These are phyloP conservation scores for Zaprionus inermis DNA, from an alignment of 1,140 invertebrate genomes.

Conservation along the genomic window DNA sequence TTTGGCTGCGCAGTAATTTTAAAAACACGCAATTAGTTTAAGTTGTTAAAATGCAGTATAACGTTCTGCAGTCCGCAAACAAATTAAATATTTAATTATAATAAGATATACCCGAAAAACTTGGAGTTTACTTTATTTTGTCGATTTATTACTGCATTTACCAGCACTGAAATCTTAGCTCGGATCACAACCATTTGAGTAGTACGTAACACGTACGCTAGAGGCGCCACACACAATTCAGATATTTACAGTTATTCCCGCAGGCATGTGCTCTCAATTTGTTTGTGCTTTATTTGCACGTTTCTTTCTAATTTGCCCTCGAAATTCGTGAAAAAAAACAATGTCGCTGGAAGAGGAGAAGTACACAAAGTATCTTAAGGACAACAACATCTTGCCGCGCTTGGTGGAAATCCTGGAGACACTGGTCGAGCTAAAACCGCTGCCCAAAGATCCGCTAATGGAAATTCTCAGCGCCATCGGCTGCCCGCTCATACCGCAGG, in stretches of 20 bases:
- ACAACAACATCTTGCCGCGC: slow-evolving; percentile 47
- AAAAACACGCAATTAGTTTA: background rate
- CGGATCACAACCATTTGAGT: background rate
- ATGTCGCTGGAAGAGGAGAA: slow-evolving; percentile 55
- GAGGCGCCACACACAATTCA: background rate
- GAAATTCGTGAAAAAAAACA: background rate
- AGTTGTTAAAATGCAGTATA: background rate
- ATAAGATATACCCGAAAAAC: background rate
- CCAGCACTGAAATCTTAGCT: background rate
- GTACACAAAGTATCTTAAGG: slow-evolving; percentile 42
- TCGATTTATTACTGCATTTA: background rate
- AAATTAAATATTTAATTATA: background rate
- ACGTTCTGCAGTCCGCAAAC: background rate
- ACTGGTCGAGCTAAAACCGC: slow-evolving; percentile 39
- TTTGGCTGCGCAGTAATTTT: background rate
- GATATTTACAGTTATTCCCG: slow-evolving; percentile 37
- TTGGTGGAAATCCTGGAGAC: slow-evolving; percentile 55
- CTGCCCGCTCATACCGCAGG: slow-evolving; percentile 64
- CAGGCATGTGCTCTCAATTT: slow-evolving; percentile 20
- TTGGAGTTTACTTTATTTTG: background rate
- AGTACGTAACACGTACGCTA: slow-evolving; percentile 11
- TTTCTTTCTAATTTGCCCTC: background rate
- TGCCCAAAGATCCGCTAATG: slow-evolving; percentile 57
- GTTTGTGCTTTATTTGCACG: slow-evolving; percentile 6
- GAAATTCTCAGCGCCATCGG: slow-evolving; percentile 48